These are phyloP conservation scores for Drosophila tropicalis DNA, from an alignment of 1,140 invertebrate species.

Conservation along the genomic window DNA sequence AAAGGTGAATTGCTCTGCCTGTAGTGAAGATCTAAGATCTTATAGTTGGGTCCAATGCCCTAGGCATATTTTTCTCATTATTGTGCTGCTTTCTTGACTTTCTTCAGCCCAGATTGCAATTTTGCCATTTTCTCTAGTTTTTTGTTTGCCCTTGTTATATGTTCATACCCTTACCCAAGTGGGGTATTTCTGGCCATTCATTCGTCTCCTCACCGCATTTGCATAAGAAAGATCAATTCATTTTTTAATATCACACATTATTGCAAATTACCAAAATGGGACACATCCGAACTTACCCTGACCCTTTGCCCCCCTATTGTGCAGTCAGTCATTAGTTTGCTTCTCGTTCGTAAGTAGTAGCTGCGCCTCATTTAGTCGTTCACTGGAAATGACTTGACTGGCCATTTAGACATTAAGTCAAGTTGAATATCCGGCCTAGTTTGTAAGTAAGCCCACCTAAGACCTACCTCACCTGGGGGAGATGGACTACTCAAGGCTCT, in stretches of 20 bases:
- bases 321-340: constrained; percentile 44
- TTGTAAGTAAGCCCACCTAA: constrained; percentile 13
- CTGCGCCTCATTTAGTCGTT: constrained; percentile 58
- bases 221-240: too few relatives aligned
- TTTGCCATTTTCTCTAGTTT: constrained; percentile 32
- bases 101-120: constrained; percentile 35
- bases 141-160: constrained; percentile 28
- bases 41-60: background rate
- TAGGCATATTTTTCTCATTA: constrained; percentile 20
- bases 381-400: constrained; percentile 22
- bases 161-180: background rate
- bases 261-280: constrained; percentile 1
- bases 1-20: constrained; percentile 1
- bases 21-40: background rate
- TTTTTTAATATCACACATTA: background rate
- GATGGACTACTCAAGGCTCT: background rate
- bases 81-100: constrained; percentile 41
- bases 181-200: background rate
- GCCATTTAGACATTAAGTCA: constrained; percentile 31
- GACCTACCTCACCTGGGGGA: constrained; percentile 17
- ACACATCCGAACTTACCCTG: background rate
- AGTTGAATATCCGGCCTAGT: constrained; percentile 52
- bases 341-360: constrained; percentile 1
- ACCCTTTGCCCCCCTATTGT: constrained; percentile 17
- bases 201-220: background rate